Percentiles rank a stretch among this genome's conserved stretches.
phyloP scores from a whole-genome alignment of 2,888 invertebrate species.

The Lasioglossum marginatum region DNA sequence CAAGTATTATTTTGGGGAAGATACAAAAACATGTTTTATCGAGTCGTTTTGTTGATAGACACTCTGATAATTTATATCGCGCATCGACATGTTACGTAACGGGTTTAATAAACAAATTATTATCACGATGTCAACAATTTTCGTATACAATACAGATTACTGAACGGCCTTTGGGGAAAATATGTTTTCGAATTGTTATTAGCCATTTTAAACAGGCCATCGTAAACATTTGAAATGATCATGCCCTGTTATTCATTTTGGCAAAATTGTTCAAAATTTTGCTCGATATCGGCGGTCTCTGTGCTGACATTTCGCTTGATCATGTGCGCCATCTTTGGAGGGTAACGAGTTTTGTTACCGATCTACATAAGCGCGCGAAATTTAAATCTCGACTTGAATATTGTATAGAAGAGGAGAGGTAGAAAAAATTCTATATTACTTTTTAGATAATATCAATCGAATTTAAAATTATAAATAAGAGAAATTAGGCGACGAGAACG shows the following conservation, averaged over 20 bases:
- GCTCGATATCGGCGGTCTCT: not conserved
- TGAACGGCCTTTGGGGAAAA: not conserved
- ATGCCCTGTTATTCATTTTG: not conserved
- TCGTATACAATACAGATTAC: not conserved
- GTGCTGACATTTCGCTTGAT: not conserved
- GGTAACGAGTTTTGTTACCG: not conserved
- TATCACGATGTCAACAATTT: not conserved
- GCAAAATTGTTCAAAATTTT: not conserved
- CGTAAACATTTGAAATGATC: not conserved
- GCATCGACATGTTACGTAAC: not conserved
- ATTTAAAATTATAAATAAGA: not conserved
- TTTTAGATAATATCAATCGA: not conserved
- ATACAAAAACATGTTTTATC: constrained; percentile 2
- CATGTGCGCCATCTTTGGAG: not conserved
- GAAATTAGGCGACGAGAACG: not conserved
- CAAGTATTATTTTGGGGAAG: not conserved
- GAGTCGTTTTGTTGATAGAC: constrained; percentile 1
- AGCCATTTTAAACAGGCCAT: not conserved
- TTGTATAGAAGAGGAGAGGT: not conserved
- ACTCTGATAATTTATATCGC: not conserved
- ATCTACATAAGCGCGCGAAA: not conserved
- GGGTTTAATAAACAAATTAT: constrained; percentile 3
- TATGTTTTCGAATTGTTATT: not conserved
- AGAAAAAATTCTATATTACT: not conserved
- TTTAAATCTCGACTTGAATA: not conserved